Conservation (phyloP, 1,140 invertebrate genomes). For the Nixonia krombeini region DNA sequence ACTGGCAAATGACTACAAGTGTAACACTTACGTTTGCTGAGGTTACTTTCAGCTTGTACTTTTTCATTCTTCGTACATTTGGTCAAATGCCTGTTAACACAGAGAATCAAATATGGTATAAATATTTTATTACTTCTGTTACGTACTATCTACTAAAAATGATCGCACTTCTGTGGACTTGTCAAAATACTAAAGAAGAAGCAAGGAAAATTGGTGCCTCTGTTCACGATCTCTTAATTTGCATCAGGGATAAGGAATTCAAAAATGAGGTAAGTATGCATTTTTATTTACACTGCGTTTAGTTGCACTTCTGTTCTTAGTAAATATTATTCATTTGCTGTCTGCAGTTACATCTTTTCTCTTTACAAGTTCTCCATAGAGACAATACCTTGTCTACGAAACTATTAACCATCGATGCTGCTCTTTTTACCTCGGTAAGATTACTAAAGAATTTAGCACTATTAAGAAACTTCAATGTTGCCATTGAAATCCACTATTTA, state of each 20-base stretch:
- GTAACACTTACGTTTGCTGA: slow-evolving; percentile 57
- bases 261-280: slow-evolving; percentile 64
- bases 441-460: background rate
- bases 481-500: too few species aligned
- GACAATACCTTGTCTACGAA: slow-evolving; percentile 52
- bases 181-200: slow-evolving; percentile 54
- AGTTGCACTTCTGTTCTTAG: background rate
- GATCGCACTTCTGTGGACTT: slow-evolving; percentile 49
- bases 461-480: too few species aligned
- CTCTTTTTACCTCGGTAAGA: slow-evolving; percentile 49
- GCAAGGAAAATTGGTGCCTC: slow-evolving; percentile 46
- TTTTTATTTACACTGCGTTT: too few species aligned
- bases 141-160: slow-evolving; percentile 55
- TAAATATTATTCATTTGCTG: slow-evolving; percentile 12
- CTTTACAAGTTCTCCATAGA: slow-evolving; percentile 56
- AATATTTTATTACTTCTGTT: slow-evolving; percentile 38
- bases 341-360: slow-evolving; percentile 56
- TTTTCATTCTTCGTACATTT: slow-evolving; percentile 48
- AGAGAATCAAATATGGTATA: slow-evolving; percentile 55
- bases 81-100: slow-evolving; percentile 1
- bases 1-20: slow-evolving; percentile 45
- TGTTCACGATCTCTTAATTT: slow-evolving; percentile 55
- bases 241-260: slow-evolving; percentile 47
- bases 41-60: slow-evolving; percentile 62
- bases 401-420: slow-evolving; percentile 43